Conservation (phyloP, 2,113 vertebrate species). For the Phaetusa simplex region DNA sequence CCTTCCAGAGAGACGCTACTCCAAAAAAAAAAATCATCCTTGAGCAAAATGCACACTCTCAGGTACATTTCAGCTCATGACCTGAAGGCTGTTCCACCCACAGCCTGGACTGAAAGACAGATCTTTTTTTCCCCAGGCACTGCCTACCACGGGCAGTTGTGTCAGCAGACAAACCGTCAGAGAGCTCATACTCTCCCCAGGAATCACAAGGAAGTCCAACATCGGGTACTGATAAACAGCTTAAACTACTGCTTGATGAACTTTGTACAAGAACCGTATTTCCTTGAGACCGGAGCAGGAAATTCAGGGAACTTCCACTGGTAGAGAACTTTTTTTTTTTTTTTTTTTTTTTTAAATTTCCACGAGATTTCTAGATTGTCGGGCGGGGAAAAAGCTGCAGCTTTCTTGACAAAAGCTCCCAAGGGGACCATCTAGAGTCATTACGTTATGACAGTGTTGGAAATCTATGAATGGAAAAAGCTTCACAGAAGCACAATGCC, state of each 20-base stretch:
- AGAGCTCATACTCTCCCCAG: background rate
- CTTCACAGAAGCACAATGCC: background rate
- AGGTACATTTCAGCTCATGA: background rate
- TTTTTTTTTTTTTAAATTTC: background rate
- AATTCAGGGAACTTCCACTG: background rate
- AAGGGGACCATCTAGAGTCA: background rate
- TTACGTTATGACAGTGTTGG: background rate
- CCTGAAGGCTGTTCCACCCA: background rate
- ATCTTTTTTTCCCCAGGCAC: background rate
- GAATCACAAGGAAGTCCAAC: background rate
- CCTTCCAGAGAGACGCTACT: background rate
- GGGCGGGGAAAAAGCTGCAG: background rate
- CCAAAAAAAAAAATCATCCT: background rate
- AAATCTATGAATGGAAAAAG: background rate
- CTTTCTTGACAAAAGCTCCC: background rate
- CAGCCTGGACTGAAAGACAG: background rate
- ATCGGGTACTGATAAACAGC: background rate
- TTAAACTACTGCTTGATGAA: background rate
- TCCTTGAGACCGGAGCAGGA: background rate
- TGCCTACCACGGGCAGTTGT: rapidly evolving
- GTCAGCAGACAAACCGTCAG: background rate
- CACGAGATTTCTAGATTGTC: background rate
- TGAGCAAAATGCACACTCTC: background rate
- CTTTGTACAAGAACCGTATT: background rate
- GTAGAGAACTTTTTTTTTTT: background rate